Evolutionary conservation across 2,113 vertebrate species (phyloP).

Genomic region (Corythornis madagascariensis): DNA sequence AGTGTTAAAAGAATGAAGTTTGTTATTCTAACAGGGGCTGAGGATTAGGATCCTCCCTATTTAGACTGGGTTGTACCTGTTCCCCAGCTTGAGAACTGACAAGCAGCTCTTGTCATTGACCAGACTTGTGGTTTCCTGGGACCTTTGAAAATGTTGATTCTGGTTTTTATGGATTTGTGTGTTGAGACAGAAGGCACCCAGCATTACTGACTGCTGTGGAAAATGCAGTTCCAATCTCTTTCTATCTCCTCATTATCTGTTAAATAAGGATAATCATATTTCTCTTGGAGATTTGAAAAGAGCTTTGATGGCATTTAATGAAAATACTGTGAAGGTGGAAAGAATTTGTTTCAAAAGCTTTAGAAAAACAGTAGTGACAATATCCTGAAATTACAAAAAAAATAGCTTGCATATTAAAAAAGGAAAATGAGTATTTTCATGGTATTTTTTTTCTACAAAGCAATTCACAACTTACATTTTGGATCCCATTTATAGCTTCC

Average conservation of each 20-base stretch:
- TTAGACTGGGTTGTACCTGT: background rate
- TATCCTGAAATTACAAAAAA: constrained; percentile 23
- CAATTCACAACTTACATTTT: background rate
- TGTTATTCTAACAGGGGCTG: constrained; percentile 22
- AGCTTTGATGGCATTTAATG: constrained; percentile 52
- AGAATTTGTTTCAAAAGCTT: constrained; percentile 59
- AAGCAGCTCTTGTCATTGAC: background rate
- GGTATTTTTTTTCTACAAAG: background rate
- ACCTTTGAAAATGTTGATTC: background rate
- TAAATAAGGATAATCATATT: constrained; percentile 64
- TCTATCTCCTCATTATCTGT: constrained; percentile 43
- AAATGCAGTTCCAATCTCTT: constrained; percentile 2
- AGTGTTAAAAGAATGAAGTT: constrained; percentile 18
- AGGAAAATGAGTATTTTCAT: background rate
- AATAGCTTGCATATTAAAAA: background rate
- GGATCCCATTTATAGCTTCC: background rate
- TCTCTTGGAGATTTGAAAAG: constrained; percentile 41
- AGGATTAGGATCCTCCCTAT: background rate
- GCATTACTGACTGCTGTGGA: background rate
- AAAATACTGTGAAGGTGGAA: constrained; percentile 59
- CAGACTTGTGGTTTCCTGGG: background rate
- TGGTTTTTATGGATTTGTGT: background rate
- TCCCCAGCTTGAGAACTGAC: background rate
- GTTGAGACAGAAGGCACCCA: background rate
- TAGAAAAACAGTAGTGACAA: constrained; percentile 34